Conservation (phyloP, 2,888 invertebrate genomes). For the Diaperis boleti region DNA sequence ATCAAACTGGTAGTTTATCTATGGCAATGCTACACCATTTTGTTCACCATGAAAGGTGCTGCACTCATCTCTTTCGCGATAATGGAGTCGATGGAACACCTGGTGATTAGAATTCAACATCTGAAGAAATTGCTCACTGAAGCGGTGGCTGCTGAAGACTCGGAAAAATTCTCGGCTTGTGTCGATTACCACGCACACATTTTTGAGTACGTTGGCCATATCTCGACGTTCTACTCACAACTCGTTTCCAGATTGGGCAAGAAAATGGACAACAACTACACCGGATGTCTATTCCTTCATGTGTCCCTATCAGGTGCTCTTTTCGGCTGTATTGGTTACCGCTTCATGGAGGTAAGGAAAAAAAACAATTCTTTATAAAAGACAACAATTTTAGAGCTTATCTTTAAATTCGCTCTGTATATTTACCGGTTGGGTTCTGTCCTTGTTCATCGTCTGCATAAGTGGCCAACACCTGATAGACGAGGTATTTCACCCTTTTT, state of each 20-base stretch:
- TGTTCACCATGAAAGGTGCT: slow-evolving; percentile 30
- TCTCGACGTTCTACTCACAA: too few species aligned
- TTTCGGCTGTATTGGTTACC: slow-evolving; percentile 26
- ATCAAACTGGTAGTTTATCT: slow-evolving; percentile 18
- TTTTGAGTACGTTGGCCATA: slow-evolving; percentile 23
- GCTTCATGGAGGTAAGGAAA: slow-evolving; percentile 10
- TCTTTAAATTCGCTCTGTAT: not conserved
- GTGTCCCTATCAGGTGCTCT: slow-evolving; percentile 13
- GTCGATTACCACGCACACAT: slow-evolving; percentile 15
- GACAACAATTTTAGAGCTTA: slow-evolving; percentile 4
- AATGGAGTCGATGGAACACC: slow-evolving; percentile 24
- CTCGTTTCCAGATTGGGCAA: too few species aligned
- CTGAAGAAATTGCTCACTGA: not conserved
- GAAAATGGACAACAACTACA: slow-evolving; percentile 9
- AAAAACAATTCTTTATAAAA: not conserved
- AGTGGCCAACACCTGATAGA: slow-evolving; percentile 14
- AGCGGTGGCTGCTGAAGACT: not conserved
- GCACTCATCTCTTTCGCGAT: slow-evolving; percentile 28
- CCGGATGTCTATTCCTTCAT: slow-evolving; percentile 11
- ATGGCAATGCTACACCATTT: slow-evolving; percentile 18
- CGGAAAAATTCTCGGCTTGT: not conserved
- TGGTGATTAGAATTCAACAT: slow-evolving; percentile 10
- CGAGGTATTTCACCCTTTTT: too few species aligned
- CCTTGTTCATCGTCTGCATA: slow-evolving; percentile 7
- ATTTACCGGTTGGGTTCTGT: slow-evolving; percentile 15